Conservation (phyloP, 2,113 vertebrate genomes). For the Chaenocephalus aceratus region DNA sequence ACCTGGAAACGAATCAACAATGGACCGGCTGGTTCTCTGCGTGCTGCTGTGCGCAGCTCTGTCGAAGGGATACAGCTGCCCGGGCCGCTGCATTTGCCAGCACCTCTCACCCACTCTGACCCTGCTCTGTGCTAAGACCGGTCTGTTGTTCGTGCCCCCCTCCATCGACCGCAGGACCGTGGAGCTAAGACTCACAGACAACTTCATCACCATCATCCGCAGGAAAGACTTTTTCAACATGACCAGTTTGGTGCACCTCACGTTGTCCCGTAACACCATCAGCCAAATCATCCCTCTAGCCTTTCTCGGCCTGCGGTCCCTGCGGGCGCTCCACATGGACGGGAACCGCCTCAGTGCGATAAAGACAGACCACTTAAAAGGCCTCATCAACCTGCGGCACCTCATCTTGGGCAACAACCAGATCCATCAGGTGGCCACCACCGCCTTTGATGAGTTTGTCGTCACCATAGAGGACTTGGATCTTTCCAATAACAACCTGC, state of each 20-base stretch:
- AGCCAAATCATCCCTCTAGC: slow-evolving; percentile 91
- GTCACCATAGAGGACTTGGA: slow-evolving; percentile 95
- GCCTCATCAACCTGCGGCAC: slow-evolving; percentile 91
- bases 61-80: slow-evolving; percentile 87
- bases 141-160: slow-evolving; percentile 92
- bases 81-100: slow-evolving; percentile 94
- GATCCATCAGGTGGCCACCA: slow-evolving; percentile 87
- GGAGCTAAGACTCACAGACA: slow-evolving; percentile 93
- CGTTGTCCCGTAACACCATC: slow-evolving; percentile 94
- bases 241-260: slow-evolving; percentile 96
- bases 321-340: slow-evolving; percentile 93
- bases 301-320: slow-evolving; percentile 88
- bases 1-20: slow-evolving; percentile 78
- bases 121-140: slow-evolving; percentile 94
- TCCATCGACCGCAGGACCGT: slow-evolving; percentile 93
- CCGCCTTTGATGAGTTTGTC: slow-evolving; percentile 91
- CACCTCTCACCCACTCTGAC: slow-evolving; percentile 93
- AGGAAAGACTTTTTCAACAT: slow-evolving; percentile 94
- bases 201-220: slow-evolving; percentile 94
- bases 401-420: slow-evolving; percentile 96
- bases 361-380: slow-evolving; percentile 89
- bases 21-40: slow-evolving; percentile 90
- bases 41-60: slow-evolving; percentile 88
- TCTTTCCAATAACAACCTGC: slow-evolving; percentile 94
- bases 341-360: slow-evolving; percentile 91